Evolutionary conservation across 2,888 invertebrate species (phyloP).

Genomic region (Drosophila quinaria): DNA sequence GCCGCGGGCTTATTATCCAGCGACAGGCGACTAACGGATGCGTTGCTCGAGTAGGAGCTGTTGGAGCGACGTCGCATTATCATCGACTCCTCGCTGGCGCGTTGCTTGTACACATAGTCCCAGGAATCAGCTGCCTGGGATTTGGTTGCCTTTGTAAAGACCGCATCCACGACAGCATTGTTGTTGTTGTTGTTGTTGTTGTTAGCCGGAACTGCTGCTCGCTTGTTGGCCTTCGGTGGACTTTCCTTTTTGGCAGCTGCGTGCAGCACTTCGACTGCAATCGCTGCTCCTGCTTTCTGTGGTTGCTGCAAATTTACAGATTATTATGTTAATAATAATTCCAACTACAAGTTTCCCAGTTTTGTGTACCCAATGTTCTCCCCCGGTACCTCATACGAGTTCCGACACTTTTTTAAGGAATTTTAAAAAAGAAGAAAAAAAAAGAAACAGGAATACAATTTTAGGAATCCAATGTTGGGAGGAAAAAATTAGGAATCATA

Average conservation of each 20-base stretch:
- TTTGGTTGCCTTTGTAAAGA: slow-evolving; percentile 53
- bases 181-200: slow-evolving; percentile 13
- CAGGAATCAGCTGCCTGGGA: slow-evolving; percentile 85
- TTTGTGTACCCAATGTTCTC: no score
- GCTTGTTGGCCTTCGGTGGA: slow-evolving; percentile 44
- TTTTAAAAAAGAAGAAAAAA: no score
- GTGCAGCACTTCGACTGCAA: slow-evolving; percentile 25
- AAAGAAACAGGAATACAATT: no score
- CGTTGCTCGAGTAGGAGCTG: slow-evolving; percentile 92
- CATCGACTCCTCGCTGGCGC: slow-evolving; percentile 90
- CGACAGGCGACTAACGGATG: slow-evolving; percentile 88
- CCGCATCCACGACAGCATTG: slow-evolving; percentile 17
- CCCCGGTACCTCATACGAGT: no score
- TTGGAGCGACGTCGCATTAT: slow-evolving; percentile 94
- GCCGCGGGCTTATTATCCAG: slow-evolving; percentile 57
- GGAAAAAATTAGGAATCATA: no score
- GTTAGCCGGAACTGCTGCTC: slow-evolving; percentile 16
- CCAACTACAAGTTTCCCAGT: no score
- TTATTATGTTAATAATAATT: not conserved
- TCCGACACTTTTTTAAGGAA: no score
- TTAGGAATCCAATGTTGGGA: no score
- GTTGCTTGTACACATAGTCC: slow-evolving; percentile 88
- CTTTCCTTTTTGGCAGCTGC: slow-evolving; percentile 59
- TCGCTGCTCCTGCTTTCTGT: slow-evolving; percentile 5
- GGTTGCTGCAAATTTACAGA: not conserved